Evolutionary conservation across 2,888 invertebrate genomes (phyloP).

Genomic region (Lymantria dispar): DNA sequence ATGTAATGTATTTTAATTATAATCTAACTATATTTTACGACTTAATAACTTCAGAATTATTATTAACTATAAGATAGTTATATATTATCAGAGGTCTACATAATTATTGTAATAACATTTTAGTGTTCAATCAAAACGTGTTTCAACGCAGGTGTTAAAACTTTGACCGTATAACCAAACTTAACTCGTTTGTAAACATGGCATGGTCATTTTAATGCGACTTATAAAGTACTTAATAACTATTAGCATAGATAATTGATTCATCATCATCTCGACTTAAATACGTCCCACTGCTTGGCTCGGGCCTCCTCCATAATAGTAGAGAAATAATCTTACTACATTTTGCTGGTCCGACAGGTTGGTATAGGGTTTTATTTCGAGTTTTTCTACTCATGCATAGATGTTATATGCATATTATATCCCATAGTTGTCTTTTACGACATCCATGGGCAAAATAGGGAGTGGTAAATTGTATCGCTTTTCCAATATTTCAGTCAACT

Average conservation of each 20-base stretch:
- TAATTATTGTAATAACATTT: conserved; percentile 9
- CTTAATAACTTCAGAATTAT: not conserved
- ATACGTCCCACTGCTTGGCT: no score
- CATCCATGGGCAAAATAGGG: no score
- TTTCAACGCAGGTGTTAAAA: conserved; percentile 45
- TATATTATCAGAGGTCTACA: not conserved
- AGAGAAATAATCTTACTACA: no score
- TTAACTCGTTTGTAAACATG: conserved; percentile 44
- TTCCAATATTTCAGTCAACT: no score
- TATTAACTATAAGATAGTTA: not conserved
- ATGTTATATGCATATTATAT: no score
- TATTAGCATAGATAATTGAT: conserved; percentile 37
- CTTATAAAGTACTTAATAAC: conserved; percentile 32
- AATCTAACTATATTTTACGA: not conserved
- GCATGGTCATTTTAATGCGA: conserved; percentile 40
- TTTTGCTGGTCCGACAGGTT: no score
- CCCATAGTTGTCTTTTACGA: no score
- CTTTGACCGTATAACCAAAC: conserved; percentile 43
- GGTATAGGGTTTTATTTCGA: no score
- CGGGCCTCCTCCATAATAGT: no score
- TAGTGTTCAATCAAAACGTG: conserved; percentile 43
- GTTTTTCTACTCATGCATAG: no score
- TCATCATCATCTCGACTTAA: no score
- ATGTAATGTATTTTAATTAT: not conserved
- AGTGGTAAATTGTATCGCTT: no score